Base-by-base conservation (phyloP, 2,888 invertebrate genomes). In the Latheticus oryzae region DNA sequence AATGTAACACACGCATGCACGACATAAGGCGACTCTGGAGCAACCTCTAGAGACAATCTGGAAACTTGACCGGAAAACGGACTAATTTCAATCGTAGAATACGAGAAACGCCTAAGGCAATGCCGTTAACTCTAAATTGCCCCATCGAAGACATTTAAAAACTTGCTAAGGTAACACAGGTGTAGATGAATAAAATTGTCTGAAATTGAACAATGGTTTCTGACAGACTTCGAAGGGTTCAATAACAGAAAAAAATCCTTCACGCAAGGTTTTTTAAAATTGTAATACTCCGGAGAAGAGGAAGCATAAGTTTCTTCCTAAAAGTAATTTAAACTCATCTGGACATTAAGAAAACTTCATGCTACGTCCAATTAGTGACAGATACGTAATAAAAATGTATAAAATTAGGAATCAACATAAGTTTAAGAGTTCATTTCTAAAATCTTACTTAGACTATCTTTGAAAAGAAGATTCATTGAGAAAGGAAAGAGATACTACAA, bases 231-330 rank as follows among this genome's bases (percentile, higher is more conserved):
- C n/a, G n/a, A n/a, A n/a, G n/a, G n/a, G n/a, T n/a, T n/a, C n/a
- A n/a, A n/a, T n/a, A n/a, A n/a, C n/a, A n/a, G 12, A 11, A 8
- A 12, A 11, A 11, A 2, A 2, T 30, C 30, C 2, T 11, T 23
- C 8, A 7, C 9, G 30, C n/a, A 28, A 28, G 62, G 60, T 60
- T 19, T 33, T 24, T 47, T 67, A 19, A 62, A 63, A 48, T 55
- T 38, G 2, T 9, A 9, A 13, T 9, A 5, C 32, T 32, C 9
- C 2, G 32, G n/a, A 5, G 30, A 28, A 32, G 11, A 32, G 9
- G 9, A 32, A 32, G 38, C 38, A 2, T 37, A 26, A 17, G 15
- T 9, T 57, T 21, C 42, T 5, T 42, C 24, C 17, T 11, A 24
- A 24, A 21, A 35, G 42, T 42, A 1, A 9, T 23, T 5, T 2